Evolutionary conservation across 1,140 invertebrate genomes (phyloP).

Genomic region (Varroa destructor): DNA sequence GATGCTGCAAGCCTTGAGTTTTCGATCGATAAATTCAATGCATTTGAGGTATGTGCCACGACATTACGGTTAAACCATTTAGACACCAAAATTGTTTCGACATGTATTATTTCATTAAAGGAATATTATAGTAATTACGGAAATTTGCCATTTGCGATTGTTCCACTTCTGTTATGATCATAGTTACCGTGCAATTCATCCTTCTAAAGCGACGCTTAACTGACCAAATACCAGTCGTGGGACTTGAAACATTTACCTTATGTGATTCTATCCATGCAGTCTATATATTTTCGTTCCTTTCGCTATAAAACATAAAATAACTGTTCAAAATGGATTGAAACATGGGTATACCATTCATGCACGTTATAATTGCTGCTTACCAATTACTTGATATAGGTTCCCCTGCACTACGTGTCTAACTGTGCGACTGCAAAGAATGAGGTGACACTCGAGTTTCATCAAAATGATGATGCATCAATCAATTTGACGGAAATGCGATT

Average conservation of each 20-base stretch:
- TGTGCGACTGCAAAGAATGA: constrained; percentile 97
- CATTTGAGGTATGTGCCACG: constrained; percentile 11
- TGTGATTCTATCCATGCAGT: too few relatives aligned
- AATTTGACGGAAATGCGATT: constrained; percentile 94
- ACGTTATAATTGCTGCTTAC: constrained; percentile 4
- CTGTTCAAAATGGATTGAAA: background rate
- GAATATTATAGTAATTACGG: background rate
- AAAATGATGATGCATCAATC: constrained; percentile 94
- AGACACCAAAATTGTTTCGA: constrained; percentile 22
- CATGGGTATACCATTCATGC: background rate
- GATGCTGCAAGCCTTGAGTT: constrained; percentile 38
- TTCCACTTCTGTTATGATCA: too few relatives aligned
- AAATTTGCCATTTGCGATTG: too few relatives aligned
- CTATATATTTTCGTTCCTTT: too few relatives aligned
- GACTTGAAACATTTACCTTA: too few relatives aligned
- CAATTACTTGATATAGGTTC: constrained; percentile 78
- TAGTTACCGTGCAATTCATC: too few relatives aligned
- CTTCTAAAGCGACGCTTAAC: too few relatives aligned
- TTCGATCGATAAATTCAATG: constrained; percentile 26
- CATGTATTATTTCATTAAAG: background rate
- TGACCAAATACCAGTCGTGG: too few relatives aligned
- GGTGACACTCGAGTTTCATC: constrained; percentile 94
- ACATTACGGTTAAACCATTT: background rate
- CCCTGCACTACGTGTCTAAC: constrained; percentile 84
- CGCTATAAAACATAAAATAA: background rate